Evolutionary conservation across 2,888 invertebrate genomes (phyloP), one percentile per base, ranked within the genome.

Genomic region (Pollenia amentaria): DNA sequence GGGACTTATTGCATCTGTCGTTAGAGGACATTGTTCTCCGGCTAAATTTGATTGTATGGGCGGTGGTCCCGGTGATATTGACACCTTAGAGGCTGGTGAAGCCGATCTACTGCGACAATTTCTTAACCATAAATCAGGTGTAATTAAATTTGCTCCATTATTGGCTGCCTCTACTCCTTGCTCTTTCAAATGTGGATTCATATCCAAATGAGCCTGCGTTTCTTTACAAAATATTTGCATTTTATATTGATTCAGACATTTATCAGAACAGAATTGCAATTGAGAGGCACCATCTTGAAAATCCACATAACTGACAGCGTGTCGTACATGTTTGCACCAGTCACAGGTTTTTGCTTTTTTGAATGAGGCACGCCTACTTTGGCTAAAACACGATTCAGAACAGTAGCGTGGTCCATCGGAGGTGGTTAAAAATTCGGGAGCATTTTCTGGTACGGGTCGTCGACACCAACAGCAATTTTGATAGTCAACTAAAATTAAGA

Each of bases 181-280:
- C 1, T 93, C 94, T 14, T 94, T 95, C 89, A 96, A 93, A 92
- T 97, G 97, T 0, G 97, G 97, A 92, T 96, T 96, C 93, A 98
- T 95, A 92, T 98, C 97, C 83, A 98, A 95, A 92, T 98, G 98
- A 9, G 98, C 98, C 92, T 97, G 97, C 7, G 98, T 98, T 94
- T 98, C 98, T 72, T 97, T 96, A 94, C 98, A 98, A 94, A 98
- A 98, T 88, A 98, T 98, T 93, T 98, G 97, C 98, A 98, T 98
- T 94, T 98, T 98, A 95, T 98, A 98, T 93, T 98, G 98, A 92
- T 98, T 98, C 89, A 98, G 94, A 91, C 98, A 98, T 94, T 98
- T 98, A 93, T 98, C 97, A 65, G 97, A 97, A 93, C 96, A 97
- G 93, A 98, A 98, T 93, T 98, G 98, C 64, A 98, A 94, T 91